Conservation (phyloP, 2,113 vertebrate genomes). For the Oplegnathus fasciatus region DNA sequence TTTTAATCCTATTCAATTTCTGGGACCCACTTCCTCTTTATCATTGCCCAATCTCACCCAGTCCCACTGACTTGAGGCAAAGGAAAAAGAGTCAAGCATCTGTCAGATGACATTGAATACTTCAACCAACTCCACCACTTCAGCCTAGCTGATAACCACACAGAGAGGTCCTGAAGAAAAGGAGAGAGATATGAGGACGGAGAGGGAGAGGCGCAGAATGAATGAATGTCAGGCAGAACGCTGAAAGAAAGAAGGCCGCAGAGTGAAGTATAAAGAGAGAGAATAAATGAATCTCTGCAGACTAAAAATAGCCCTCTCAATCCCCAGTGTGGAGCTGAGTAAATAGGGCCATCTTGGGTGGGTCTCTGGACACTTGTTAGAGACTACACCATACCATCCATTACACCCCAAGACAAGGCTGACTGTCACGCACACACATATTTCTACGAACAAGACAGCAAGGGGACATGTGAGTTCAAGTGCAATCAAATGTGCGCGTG, state of each 20-base stretch:
- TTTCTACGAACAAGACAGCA: conserved; percentile 42
- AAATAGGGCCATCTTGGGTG: conserved; percentile 74
- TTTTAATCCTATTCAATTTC: conserved; percentile 54
- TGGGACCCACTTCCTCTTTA: conserved; percentile 38
- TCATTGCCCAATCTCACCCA: conserved; percentile 15
- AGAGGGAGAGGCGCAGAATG: conserved; percentile 16
- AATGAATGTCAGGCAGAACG: conserved; percentile 57
- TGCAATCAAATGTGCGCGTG: conserved; percentile 11
- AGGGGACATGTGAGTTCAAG: conserved; percentile 1
- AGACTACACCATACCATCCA: conserved; percentile 66
- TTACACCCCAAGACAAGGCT: conserved; percentile 59
- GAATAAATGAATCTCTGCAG: conserved; percentile 74
- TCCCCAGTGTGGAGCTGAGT: conserved; percentile 64
- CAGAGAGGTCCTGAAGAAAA: conserved; percentile 25
- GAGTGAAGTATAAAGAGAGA: conserved; percentile 40
- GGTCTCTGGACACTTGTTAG: conserved; percentile 79
- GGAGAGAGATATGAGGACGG: conserved; percentile 22
- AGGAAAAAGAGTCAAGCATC: conserved; percentile 39
- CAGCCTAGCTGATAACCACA: conserved; percentile 46
- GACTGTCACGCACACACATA: conserved; percentile 39
- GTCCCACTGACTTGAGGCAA: conserved; percentile 13
- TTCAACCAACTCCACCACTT: conserved; percentile 19
- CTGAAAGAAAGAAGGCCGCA: conserved; percentile 54
- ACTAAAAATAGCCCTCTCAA: conserved; percentile 74
- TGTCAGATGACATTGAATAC: conserved; percentile 49